A percentile compares a stretch with the other conserved stretches of the same genome.
Conservation (phyloP, 2,797 vertebrate species). For the Clarias fuscus region DNA sequence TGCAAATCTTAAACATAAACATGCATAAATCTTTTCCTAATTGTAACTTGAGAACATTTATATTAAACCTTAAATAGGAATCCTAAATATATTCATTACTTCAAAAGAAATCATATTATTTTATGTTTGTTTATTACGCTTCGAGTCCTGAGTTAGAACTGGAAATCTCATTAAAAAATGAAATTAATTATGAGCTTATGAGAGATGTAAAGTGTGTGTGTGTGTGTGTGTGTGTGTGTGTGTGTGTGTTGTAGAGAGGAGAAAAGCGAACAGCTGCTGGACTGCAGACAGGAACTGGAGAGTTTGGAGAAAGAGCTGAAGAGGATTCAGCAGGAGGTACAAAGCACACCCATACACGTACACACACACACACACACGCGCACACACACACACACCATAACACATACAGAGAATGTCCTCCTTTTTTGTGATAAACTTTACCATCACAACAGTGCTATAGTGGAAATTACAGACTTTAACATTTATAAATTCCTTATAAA, state of each 20-base stretch:
- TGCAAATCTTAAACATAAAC: neutral
- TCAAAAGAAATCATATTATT: neutral
- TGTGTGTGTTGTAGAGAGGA: constrained; percentile 82
- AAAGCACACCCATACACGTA: neutral
- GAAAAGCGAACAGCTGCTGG: constrained; percentile 95
- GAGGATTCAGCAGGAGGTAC: constrained; percentile 92
- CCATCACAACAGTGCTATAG: neutral
- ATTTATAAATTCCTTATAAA: neutral
- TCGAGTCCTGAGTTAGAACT: neutral
- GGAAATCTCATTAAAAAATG: neutral
- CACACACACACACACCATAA: neutral
- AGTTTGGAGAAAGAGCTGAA: constrained; percentile 90
- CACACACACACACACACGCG: neutral
- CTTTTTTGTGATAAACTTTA: neutral
- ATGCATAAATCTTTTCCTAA: neutral
- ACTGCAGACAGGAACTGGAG: constrained; percentile 93
- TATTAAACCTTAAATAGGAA: neutral
- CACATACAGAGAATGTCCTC: neutral
- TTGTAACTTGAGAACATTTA: neutral
- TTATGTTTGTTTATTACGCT: neutral
- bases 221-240: constrained; percentile 23
- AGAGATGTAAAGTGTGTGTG: constrained; percentile 33
- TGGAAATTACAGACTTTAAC: neutral
- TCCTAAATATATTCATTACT: neutral
- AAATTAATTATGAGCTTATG: neutral